Base-by-base conservation (phyloP, 2,888 invertebrate species). In the Melitaea athalia region DNA sequence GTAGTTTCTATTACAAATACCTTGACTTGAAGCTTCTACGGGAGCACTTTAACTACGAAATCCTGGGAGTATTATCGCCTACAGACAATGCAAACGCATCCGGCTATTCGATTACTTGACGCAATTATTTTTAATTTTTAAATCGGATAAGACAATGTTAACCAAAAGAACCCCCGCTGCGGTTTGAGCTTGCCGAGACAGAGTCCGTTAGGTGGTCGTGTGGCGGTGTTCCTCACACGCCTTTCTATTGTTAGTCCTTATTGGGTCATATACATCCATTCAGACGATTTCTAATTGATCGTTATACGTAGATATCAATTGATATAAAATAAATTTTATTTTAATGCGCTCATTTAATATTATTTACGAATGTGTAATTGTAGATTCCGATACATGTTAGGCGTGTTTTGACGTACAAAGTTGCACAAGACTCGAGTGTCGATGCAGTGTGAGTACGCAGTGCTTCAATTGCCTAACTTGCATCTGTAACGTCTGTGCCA, bases 341-440 rank as follows among this genome's bases (percentile, higher is more conserved):
- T 78, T 87, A 84, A 87, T 86, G 84, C 83, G 83, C 81, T 78
- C 78, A 79, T 82, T 84, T 81, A 79, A 76, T 82, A n/a, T n/a
- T n/a, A 81, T 79, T 79, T 81, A 80, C 81, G 78, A 79, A 77
- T 76, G 75, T 78, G 71, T 75, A 72, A 74, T 74, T 67, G 65
- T 71, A 77, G 81, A 81, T 81, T 81, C 76, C 77, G 79, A 82
- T 83, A 80, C 84, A 82, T 81, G 83, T 82, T 82, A 79, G 76
- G 65, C 74, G 80, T 81, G 79, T 42, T 83, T 80, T 78, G 77
- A 70, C 73, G 74, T 38, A 38, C 38, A 38, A 72, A 74, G 78
- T 86, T 88, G 82, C 86, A 82, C 82, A 86, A 87, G 81, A 80
- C 76, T 84, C 84, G 82, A 87, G 87, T 87, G 86, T 83, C 78